Evolutionary conservation across 2,888 invertebrate genomes (phyloP), one percentile per base, ranked within the genome.

Genomic region (Tenodera sinensis): DNA sequence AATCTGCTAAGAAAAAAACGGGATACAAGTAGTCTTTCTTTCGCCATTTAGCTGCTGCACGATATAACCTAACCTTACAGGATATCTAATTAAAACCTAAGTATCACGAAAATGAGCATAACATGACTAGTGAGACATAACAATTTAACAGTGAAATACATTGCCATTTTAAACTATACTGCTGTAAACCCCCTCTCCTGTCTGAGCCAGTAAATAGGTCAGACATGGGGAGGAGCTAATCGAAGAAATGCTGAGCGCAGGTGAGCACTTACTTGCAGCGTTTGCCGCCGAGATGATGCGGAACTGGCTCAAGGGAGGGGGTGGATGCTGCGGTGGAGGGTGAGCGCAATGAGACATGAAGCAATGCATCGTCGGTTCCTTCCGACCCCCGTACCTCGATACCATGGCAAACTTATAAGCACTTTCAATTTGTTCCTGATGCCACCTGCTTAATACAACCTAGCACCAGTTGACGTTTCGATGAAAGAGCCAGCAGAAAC

Each of bases 301-400:
- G 89, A 89, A 89, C 86, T 90, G 89, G 85, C 89, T 85, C 84
- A 90, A 71, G 82, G 90, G 88, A 27, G 90, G 90, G 25, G 90
- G 89, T 28, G 90, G 89, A 87, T 89, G 89, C 88, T 89, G 89
- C 47, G 88, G 89, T 88, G 83, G 90, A 27, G 90, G 90, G 54
- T 87, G 90, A 85, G 88, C 89, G 83, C 89, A 90, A 47, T 90
- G 89, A 42, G 90, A 85, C 89, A 90, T 88, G 88, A 90, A 90
- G 83, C 90, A 90, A 81, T 90, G 90, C 88, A 90, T 88, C n/a
- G 90, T 90, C 9, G 90, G 89, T 84, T 90, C 90, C 54, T 90
- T 90, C 83, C 90, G 88, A 30, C 89, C 90, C 85, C 89, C 88
- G 88, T 89, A 90, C 15, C 90, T 90, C 42, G 90, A 89, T 82